These are phyloP conservation scores for Spinibarbus caldwelli DNA, from an alignment of 2,797 vertebrate species.

Conservation along the genomic window DNA sequence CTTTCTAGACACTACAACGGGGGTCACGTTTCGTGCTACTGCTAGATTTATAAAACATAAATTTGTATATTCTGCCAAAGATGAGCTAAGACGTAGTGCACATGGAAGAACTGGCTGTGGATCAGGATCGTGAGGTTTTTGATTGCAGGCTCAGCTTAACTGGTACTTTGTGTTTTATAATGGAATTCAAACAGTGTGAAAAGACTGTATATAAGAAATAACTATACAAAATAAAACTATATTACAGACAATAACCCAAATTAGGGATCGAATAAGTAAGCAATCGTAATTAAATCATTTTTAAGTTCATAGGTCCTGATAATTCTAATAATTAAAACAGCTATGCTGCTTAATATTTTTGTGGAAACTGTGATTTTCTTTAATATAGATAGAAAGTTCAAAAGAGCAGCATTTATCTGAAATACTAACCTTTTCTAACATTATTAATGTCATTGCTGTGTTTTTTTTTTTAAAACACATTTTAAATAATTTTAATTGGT, in stretches of 20 bases:
- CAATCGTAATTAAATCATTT: background rate
- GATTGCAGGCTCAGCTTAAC: background rate
- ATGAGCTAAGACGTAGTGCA: conserved; percentile 24
- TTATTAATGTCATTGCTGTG: background rate
- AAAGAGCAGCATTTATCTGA: background rate
- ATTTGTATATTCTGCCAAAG: conserved; percentile 20
- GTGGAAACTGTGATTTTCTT: background rate
- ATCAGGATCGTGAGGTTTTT: background rate
- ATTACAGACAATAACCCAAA: background rate
- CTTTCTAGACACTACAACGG: background rate
- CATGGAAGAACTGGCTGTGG: background rate
- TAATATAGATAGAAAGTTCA: background rate
- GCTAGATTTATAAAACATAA: conserved; percentile 2
- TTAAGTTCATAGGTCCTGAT: background rate
- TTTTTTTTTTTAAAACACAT: too few species aligned
- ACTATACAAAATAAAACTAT: background rate
- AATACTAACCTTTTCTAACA: background rate
- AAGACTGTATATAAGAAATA: background rate
- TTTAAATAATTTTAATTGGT: background rate
- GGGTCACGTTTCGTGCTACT: conserved; percentile 10
- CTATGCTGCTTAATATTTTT: background rate
- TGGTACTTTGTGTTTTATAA: background rate
- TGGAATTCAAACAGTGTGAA: background rate
- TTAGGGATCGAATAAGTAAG: too few species aligned
- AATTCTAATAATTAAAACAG: background rate